Conservation (phyloP, 2,888 invertebrate species). For the Epirrhoe alternata region DNA sequence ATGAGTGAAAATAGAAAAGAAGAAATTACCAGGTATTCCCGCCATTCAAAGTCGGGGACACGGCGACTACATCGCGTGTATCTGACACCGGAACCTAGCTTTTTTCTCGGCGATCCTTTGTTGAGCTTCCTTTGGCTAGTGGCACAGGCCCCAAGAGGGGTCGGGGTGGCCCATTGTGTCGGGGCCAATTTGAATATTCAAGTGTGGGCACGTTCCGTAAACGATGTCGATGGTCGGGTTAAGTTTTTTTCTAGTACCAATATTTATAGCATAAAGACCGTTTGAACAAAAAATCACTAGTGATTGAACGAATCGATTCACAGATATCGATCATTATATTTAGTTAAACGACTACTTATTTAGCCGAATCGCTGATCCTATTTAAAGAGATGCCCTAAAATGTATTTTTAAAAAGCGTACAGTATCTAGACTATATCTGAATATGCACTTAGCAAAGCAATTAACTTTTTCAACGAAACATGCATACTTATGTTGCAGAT, state of each 20-base stretch:
- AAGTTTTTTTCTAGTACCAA: conserved; percentile 41
- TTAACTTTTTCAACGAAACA: conserved; percentile 44
- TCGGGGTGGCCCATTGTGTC: conserved; percentile 61
- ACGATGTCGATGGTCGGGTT: conserved; percentile 61
- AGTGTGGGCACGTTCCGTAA: conserved; percentile 68
- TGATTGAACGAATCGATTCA: not conserved
- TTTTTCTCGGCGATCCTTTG: conserved; percentile 74
- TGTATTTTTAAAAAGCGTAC: too few species aligned
- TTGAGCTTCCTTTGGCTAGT: conserved; percentile 68
- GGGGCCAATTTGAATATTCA: conserved; percentile 77
- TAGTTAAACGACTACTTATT: too few species aligned
- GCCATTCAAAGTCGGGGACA: conserved; percentile 46
- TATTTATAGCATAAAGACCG: not conserved
- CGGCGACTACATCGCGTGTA: conserved; percentile 60
- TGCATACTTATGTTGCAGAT: conserved; percentile 9
- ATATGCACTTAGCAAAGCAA: conserved; percentile 34
- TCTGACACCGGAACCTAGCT: conserved; percentile 76
- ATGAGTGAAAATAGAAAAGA: conserved; percentile 26
- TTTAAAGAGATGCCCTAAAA: too few species aligned
- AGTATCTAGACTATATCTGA: too few species aligned
- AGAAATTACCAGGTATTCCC: conserved; percentile 43
- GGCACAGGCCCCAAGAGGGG: conserved; percentile 52
- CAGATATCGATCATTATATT: too few species aligned
- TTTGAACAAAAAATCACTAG: not conserved
- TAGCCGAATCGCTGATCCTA: too few species aligned